A percentile compares a stretch with the other conserved stretches of the same genome.
Evolutionary conservation across 2,797 vertebrate species (phyloP).

Genomic region (Dipus sagitta): DNA sequence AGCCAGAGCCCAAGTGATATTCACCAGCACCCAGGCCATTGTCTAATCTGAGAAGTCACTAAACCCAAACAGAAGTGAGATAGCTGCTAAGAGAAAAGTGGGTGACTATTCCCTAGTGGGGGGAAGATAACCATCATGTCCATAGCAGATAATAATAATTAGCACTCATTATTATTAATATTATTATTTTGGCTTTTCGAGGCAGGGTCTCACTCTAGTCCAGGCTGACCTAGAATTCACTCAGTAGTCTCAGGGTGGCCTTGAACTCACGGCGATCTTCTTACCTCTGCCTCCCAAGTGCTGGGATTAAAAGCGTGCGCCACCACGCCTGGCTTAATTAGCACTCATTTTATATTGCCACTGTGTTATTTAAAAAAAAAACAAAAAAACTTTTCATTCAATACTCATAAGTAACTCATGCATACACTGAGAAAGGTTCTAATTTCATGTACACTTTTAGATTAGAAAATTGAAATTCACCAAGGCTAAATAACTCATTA

Average conservation of each 20-base stretch:
- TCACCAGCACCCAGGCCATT: background rate
- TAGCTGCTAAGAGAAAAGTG: background rate
- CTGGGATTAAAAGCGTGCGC: no score
- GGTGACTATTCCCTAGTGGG: background rate
- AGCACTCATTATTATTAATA: background rate
- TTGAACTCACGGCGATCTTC: no score
- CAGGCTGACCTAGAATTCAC: no score
- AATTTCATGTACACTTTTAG: slow-evolving; percentile 16
- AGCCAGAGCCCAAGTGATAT: background rate
- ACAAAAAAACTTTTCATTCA: slow-evolving; percentile 8
- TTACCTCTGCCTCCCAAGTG: no score
- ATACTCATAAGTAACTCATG: background rate
- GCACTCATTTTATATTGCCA: background rate
- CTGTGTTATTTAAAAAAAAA: background rate
- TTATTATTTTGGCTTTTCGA: no score
- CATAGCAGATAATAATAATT: background rate
- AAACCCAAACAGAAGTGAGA: background rate
- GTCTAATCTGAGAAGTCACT: background rate
- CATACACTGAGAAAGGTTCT: background rate
- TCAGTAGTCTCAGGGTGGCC: no score
- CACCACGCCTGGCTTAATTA: background rate
- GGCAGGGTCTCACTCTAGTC: no score
- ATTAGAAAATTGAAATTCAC: slow-evolving; percentile 25
- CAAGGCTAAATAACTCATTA: slow-evolving; percentile 25
- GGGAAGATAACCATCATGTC: background rate